These are phyloP conservation scores for Avahi laniger DNA, from an alignment of 2,797 vertebrate genomes.

Conservation along the genomic window DNA sequence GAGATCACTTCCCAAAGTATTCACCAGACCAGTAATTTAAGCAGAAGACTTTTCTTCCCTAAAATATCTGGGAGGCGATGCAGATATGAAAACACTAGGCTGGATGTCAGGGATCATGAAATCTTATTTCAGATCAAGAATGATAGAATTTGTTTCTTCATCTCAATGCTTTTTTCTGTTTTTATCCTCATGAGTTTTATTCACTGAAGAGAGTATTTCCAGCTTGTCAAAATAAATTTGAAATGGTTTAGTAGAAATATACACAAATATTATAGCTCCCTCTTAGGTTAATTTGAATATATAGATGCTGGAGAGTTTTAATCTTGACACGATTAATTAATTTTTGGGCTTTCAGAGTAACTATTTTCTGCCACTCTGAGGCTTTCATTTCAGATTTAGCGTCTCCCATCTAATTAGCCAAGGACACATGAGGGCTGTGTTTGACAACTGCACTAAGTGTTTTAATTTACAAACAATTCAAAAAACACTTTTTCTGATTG, in stretches of 20 bases:
- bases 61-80: background rate
- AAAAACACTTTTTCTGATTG: background rate
- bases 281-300: background rate
- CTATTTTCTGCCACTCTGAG: background rate
- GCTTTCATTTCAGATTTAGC: background rate
- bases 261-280: background rate
- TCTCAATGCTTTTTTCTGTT: background rate
- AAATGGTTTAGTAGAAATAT: background rate
- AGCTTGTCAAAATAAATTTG: background rate
- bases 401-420: background rate
- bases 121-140: background rate
- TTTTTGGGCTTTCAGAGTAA: background rate
- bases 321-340: background rate
- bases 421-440: background rate
- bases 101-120: background rate
- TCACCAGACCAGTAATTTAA: background rate
- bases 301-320: background rate
- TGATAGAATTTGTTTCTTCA: slow-evolving; percentile 8
- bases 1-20: slow-evolving; percentile 40
- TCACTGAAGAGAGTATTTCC: background rate
- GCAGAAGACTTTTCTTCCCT: background rate
- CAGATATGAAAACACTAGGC: background rate
- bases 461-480: slow-evolving; percentile 13
- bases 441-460: background rate
- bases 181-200: background rate